Base-by-base conservation (phyloP, 2,888 invertebrate species). In the Steinernema hermaphroditum region DNA sequence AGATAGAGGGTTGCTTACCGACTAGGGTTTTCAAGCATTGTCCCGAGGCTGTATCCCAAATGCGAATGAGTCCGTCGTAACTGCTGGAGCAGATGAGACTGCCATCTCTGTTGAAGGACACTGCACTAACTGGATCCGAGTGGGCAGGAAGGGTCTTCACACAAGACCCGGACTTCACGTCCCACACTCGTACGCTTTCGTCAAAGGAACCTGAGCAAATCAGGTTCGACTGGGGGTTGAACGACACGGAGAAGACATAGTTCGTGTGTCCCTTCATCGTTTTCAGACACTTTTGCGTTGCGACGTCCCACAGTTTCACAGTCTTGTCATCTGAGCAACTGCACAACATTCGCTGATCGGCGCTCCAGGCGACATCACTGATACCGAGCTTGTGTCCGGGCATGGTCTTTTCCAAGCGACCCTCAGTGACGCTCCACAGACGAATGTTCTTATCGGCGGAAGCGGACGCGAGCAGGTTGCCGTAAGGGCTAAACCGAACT, bases 131-230 rank as follows among this genome's bases (percentile, higher is more conserved):
- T 73, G 98, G 98, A 90, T 99, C 98, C 1, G 97, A 96, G 88
- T 99, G 98, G 1, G 98, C 98, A 16, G 98, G 97, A 85, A 99
- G 89, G 0, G 96, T 96, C 89, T 96, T 97, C 78, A 98, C 90
- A 89, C 96, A 97, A 90, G 96, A 96, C 84, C 97, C 97, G 79
- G 96, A 96, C 87, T 90, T 90, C 32, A 98, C 97, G 89, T 98
- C 98, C 98, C 98, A 99, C 87, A 99, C 96, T 16, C 62, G 62
- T 4, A 98, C 97, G 87, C 95, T 96, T 89, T 99, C 98, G 86
- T 98, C 98, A 89, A 98, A 99, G 90, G 97, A 97, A 78, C 98
- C 98, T 24, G 97, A 98, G 22, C 96, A 98, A 86, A 99, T 96
- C 80, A 99, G 91, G 89, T 97, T 98, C 72, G 96, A 96, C 89